Conservation (phyloP, 2,113 vertebrate species). For the Anolis sagrei region DNA sequence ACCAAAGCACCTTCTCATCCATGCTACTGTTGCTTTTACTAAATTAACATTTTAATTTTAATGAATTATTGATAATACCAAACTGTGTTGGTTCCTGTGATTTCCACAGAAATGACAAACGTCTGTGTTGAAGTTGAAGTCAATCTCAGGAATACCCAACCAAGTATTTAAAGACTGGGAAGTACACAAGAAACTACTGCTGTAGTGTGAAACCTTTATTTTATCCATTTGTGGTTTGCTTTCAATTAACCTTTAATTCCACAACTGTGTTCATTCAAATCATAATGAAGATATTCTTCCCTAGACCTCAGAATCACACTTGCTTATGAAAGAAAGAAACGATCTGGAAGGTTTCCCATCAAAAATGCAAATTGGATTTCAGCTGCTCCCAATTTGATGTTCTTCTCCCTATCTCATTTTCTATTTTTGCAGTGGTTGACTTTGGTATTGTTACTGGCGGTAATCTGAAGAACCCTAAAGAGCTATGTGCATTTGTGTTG, state of each 20-base stretch:
- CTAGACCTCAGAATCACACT: not conserved
- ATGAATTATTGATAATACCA: not conserved
- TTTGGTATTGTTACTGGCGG: slow-evolving; percentile 2
- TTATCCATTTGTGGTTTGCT: not conserved
- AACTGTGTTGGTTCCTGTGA: not conserved
- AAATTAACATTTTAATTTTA: not conserved
- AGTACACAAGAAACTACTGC: not conserved
- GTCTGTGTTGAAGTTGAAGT: not conserved
- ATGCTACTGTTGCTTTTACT: not conserved
- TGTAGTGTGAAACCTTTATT: not conserved
- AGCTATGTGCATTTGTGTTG: slow-evolving; percentile 19
- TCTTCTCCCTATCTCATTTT: slow-evolving; percentile 31
- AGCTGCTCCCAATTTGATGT: slow-evolving; percentile 33
- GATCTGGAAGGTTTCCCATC: not conserved
- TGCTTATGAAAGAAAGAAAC: slow-evolving; percentile 19
- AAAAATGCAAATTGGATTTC: not conserved
- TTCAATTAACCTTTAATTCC: slow-evolving; percentile 3
- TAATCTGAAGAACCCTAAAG: slow-evolving; percentile 32
- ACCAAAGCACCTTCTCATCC: not conserved
- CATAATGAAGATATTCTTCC: not conserved
- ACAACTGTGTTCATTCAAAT: not conserved
- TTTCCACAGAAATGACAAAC: not conserved
- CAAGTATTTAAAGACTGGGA: not conserved
- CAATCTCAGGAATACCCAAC: not conserved
- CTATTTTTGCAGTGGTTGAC: slow-evolving; percentile 4